Conservation (phyloP, 1,140 invertebrate species). For the Schlechtendalia chinensis region DNA sequence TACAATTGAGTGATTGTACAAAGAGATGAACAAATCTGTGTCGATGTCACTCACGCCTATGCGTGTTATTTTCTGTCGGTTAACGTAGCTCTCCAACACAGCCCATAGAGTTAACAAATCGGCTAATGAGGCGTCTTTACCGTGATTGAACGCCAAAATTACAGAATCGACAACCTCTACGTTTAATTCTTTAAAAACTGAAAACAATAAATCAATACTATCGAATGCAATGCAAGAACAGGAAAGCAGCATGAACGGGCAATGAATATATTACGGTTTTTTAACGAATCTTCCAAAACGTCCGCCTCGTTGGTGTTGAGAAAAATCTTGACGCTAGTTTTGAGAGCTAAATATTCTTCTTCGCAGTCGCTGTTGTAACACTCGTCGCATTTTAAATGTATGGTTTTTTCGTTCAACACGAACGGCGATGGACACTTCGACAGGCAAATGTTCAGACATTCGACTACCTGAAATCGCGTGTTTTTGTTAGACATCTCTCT, state of each 20-base stretch:
- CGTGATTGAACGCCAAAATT: constrained; percentile 64
- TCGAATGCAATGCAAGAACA: no score
- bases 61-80: constrained; percentile 66
- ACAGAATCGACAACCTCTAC: constrained; percentile 72
- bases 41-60: constrained; percentile 89
- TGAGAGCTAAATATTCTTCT: constrained; percentile 33
- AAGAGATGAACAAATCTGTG: constrained; percentile 70
- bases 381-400: constrained; percentile 43
- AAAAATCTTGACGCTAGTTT: constrained; percentile 35
- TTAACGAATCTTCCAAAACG: constrained; percentile 23
- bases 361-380: constrained; percentile 20
- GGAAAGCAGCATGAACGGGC: no score
- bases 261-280: constrained; percentile 18
- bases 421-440: constrained; percentile 13
- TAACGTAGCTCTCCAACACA: constrained; percentile 69
- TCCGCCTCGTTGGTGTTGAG: constrained; percentile 15
- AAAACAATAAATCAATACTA: constrained; percentile 53
- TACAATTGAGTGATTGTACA: constrained; percentile 76
- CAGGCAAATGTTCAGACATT: constrained; percentile 42
- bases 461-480: constrained; percentile 44
- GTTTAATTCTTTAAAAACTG: constrained; percentile 72
- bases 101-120: constrained; percentile 72
- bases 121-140: constrained; percentile 56
- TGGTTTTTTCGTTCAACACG: constrained; percentile 4
- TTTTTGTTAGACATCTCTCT: background rate